Base-by-base conservation (phyloP, 64 coral and sea anemone genomes). In the Catalaphyllia jardinei region DNA sequence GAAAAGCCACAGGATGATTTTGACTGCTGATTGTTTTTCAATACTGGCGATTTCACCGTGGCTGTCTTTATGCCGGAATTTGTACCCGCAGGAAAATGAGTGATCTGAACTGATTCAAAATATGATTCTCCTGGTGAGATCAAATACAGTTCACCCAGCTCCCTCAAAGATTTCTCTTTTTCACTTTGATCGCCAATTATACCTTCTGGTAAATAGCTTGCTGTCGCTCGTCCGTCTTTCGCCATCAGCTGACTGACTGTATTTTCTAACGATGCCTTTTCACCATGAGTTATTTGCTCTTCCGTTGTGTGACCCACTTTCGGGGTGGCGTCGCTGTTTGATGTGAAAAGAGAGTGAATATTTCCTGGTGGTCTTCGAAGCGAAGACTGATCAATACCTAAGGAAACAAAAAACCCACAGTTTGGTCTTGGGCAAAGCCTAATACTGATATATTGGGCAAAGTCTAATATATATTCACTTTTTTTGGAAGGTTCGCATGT, bases 81-180 rank as follows among this genome's bases (percentile, higher is more conserved):
- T 20, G 20, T 64, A 16, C 20, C 63, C 52, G 52, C 81, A 67
- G 62, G 62, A 50, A 85, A 85, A 71, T 85, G 81, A 22, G 81
- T 71, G 38, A 85, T 16, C 10, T 85, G 81, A 69, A 69, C 10
- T 14, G 24, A 20, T 35, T 71, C 62, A 19, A 24, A 10, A 17
- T 8, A 6, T 77, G 39, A 10, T 24, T 77, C 35, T 52, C n/a
- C 11, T 11, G 9, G n/a, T 28, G 76, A 24, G 35, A 10, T 49
- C 6, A n/a, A 10, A 25, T 55, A 15, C 3, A 57, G 0, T 24
- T 5, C n/a, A 55, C 49, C 25, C 4, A 27, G 55, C 0, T 79
- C 76, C 46, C 20, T 12, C 24, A 69, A 27, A 55, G 12, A n/a
- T 28, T 79, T 55, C 17, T 17, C 31, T 18, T 19, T 11, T 75